These are phyloP conservation scores for Polylopha cassiicola DNA, from an alignment of 2,888 invertebrate species.

Conservation along the genomic window DNA sequence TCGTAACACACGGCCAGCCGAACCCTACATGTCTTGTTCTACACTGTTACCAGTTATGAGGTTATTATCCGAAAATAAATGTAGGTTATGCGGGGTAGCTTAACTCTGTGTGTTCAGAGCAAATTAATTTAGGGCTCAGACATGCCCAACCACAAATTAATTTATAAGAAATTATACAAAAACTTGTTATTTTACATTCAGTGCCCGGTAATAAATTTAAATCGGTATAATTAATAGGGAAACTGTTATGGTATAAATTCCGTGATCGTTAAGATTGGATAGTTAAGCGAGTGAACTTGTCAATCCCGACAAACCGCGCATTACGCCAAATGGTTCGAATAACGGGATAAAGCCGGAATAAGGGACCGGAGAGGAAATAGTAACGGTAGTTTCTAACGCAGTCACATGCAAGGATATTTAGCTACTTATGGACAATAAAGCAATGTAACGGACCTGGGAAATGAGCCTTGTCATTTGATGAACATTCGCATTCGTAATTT, in stretches of 20 bases:
- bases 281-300: constrained; percentile 47
- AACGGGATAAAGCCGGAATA: constrained; percentile 49
- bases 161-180: no score
- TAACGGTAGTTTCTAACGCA: constrained; percentile 46
- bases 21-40: constrained; percentile 65
- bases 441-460: constrained; percentile 57
- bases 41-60: constrained; percentile 54
- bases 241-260: constrained; percentile 41
- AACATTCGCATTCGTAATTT: constrained; percentile 28
- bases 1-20: constrained; percentile 40
- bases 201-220: constrained; percentile 20
- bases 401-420: constrained; percentile 42
- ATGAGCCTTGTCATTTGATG: constrained; percentile 61
- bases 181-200: not conserved
- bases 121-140: constrained; percentile 57
- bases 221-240: constrained; percentile 48
- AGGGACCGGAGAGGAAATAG: constrained; percentile 59
- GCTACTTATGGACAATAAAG: constrained; percentile 70
- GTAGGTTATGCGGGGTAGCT: constrained; percentile 58
- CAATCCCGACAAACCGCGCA: constrained; percentile 73
- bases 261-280: constrained; percentile 53
- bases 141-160: constrained; percentile 9
- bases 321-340: constrained; percentile 72
- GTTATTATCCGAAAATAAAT: constrained; percentile 70
- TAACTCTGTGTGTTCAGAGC: constrained; percentile 45